Base-by-base conservation (phyloP, 2,113 vertebrate genomes). In the Dinomys branickii region DNA sequence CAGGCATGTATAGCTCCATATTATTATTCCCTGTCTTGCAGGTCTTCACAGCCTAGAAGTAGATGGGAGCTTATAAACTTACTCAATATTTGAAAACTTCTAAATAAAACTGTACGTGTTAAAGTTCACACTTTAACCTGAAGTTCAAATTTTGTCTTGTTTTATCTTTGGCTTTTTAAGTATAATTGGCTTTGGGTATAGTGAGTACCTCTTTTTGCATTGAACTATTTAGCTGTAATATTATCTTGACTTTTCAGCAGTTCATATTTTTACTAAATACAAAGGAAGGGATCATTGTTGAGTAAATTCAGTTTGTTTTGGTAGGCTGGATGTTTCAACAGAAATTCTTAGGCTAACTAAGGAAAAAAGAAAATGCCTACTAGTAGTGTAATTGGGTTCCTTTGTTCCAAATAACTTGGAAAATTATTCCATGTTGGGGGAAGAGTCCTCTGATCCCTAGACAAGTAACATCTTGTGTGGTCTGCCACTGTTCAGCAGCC, bases 71-170 rank as follows among this genome's bases (percentile, higher is more conserved):
- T 44, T 52, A 33, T 52, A 73, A 85, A 33, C 33, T 89, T 92
- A 77, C n/a, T 67, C 50, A 82, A 35, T 33, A 88, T 91, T 80
- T 87, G 54, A 65, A 90, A 92, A 58, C 30, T 86, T 90, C 54
- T 44, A 81, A 86, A 87, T 82, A 95, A 59, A 88, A 54, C 7
- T 17, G 33, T 38, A 54, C 11, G 24, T 1, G 20, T 35, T 73
- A 88, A 94, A 14, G 9, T 44, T 80, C 10, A 91, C 13, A 50
- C 28, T 84, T 10, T 16, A 95, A 88, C 30, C 33, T 11, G 28
- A 93, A 71, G 7, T 78, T 75, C 20, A n/a, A 81, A 56, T 90
- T 78, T 50, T 89, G 54, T 47, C 56, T 73, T 82, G 17, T 67
- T 88, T 85, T 78, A 59, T 30, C 59, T 88, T 91, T 88, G 35